Percentiles rank a stretch among this genome's conserved stretches.
These are phyloP conservation scores for Iguana delicatissima DNA, from an alignment of 2,797 vertebrate genomes.

Conservation along the genomic window DNA sequence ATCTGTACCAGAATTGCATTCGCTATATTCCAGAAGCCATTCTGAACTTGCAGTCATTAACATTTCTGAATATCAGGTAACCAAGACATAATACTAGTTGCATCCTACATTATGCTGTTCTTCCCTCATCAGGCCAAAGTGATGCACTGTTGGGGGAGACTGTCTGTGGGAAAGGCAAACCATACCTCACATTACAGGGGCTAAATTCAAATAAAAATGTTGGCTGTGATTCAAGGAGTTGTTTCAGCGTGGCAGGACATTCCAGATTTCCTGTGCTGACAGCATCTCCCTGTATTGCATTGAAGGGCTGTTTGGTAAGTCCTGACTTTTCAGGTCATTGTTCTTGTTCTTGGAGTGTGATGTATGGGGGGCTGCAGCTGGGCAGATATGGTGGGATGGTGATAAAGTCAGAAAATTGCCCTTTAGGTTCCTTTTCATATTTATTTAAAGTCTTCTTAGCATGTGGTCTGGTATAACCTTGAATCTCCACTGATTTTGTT, in stretches of 20 bases:
- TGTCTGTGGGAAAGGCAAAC: neutral
- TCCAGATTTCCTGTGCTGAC: constrained; percentile 17
- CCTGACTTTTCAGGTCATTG: neutral
- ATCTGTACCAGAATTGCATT: constrained; percentile 98
- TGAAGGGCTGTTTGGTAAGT: too few relatives aligned
- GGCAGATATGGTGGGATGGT: neutral
- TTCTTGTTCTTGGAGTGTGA: neutral
- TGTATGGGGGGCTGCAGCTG: neutral
- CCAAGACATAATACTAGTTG: neutral
- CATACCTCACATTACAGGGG: neutral
- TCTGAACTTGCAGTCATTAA: constrained; percentile 92
- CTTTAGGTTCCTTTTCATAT: neutral
- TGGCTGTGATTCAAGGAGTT: constrained; percentile 12
- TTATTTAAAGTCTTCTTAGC: constrained; percentile 32
- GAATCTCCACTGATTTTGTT: neutral
- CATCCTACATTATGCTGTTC: constrained; percentile 27
- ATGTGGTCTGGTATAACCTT: neutral
- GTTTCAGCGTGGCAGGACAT: neutral
- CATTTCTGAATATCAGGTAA: constrained; percentile 97
- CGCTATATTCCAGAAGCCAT: constrained; percentile 91
- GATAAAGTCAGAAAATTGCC: neutral
- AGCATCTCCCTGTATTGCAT: neutral
- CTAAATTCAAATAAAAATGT: neutral
- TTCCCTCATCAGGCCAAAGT: neutral
- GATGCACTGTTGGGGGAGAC: too few relatives aligned